A percentile compares a stretch with the other conserved stretches of the same genome.
phyloP scores from a whole-genome alignment of 2,888 invertebrate species.

The Mystacides longicornis region DNA sequence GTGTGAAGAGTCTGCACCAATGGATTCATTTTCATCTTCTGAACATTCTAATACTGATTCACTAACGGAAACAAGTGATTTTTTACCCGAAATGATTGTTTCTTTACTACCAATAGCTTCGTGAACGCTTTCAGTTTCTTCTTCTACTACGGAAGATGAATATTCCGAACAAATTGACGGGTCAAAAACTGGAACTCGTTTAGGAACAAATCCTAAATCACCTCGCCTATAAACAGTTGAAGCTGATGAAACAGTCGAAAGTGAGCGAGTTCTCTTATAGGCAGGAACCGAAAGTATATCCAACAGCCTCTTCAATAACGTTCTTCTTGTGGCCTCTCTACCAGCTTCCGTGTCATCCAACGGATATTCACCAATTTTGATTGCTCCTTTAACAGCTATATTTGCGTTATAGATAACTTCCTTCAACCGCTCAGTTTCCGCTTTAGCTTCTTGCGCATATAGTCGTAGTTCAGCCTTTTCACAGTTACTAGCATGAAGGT shows the following conservation, averaged over 20 bases:
- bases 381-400: constrained; percentile 51
- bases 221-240: constrained; percentile 54
- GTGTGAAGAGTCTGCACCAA: background rate
- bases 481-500: constrained; percentile 44
- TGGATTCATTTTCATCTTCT: background rate
- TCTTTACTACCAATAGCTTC: background rate
- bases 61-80: background rate
- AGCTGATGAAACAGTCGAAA: constrained; percentile 42
- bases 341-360: constrained; percentile 39
- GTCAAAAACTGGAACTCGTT: constrained; percentile 31
- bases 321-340: constrained; percentile 42
- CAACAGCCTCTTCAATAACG: constrained; percentile 50
- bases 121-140: background rate
- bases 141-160: constrained; percentile 14
- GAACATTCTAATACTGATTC: background rate
- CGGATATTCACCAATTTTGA: constrained; percentile 45
- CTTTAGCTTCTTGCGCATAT: constrained; percentile 42
- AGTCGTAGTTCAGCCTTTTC: constrained; percentile 43
- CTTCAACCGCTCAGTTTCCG: constrained; percentile 49
- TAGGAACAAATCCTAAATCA: constrained; percentile 60
- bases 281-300: constrained; percentile 40
- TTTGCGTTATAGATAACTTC: constrained; percentile 55
- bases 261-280: constrained; percentile 28
- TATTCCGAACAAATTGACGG: constrained; percentile 25
- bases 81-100: background rate